Conservation (phyloP, 1,140 invertebrate species). For the Protaetia brevitarsis region DNA sequence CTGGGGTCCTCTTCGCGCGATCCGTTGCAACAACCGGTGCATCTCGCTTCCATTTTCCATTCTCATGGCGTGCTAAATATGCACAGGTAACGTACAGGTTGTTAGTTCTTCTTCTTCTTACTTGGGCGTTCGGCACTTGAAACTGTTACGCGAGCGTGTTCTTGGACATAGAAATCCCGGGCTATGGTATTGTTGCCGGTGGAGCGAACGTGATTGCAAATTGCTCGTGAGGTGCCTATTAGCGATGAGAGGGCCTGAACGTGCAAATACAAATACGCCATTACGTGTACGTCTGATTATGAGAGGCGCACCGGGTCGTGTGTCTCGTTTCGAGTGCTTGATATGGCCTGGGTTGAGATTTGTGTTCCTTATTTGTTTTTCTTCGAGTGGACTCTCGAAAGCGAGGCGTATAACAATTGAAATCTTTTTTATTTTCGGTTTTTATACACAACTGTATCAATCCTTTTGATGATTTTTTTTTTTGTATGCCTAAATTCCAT, state of each 20-base stretch:
- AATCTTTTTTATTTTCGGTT: too few species aligned
- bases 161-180: not conserved
- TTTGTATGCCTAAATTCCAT: too few species aligned
- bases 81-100: too few species aligned
- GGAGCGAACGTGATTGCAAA: slow-evolving; percentile 3
- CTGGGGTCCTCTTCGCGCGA: not conserved
- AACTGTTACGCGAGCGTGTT: not conserved
- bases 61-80: too few species aligned
- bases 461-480: too few species aligned
- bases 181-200: slow-evolving; percentile 9
- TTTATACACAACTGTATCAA: too few species aligned
- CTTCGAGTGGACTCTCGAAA: too few species aligned
- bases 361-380: slow-evolving; percentile 4
- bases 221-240: slow-evolving; percentile 12
- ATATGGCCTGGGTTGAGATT: not conserved
- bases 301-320: not conserved
- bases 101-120: too few species aligned
- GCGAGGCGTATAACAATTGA: too few species aligned
- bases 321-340: not conserved
- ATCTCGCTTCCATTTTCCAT: too few species aligned
- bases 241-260: not conserved
- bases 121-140: not conserved
- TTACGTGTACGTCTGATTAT: not conserved
- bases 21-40: too few species aligned
- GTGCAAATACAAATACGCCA: slow-evolving; percentile 6